Evolutionary conservation across 2,113 vertebrate genomes (phyloP).

Genomic region (Rhineura floridana): DNA sequence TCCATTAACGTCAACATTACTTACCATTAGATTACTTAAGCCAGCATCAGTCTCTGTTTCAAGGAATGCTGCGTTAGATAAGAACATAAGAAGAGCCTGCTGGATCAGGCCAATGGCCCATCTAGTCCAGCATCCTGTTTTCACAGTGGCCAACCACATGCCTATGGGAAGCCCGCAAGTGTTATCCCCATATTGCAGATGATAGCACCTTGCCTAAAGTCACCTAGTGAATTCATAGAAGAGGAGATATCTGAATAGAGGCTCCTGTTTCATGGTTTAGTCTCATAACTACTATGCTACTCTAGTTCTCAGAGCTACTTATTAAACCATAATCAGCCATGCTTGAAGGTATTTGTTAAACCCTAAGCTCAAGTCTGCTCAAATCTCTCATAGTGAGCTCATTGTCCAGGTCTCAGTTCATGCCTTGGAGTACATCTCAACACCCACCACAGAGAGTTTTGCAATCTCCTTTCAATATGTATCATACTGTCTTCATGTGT

Average conservation of each 20-base stretch:
- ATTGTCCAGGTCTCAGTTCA: slow-evolving; percentile 1
- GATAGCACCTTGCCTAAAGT: neutral
- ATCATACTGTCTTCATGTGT: slow-evolving; percentile 18
- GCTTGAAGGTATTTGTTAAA: slow-evolving; percentile 27
- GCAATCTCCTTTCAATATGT: neutral
- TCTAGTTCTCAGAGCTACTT: slow-evolving; percentile 11
- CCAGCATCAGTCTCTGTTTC: neutral
- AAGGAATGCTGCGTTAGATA: neutral
- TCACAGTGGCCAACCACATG: too few species aligned
- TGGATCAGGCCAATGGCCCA: too few species aligned
- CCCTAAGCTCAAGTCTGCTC: slow-evolving; percentile 22
- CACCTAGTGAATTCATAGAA: neutral
- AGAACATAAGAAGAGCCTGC: too few species aligned
- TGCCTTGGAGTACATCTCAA: neutral
- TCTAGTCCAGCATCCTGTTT: too few species aligned
- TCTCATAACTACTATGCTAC: neutral
- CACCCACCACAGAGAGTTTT: slow-evolving; percentile 8
- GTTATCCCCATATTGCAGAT: neutral
- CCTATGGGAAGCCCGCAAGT: too few species aligned
- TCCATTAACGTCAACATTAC: neutral
- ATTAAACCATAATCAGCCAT: slow-evolving; percentile 26
- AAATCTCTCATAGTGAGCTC: neutral
- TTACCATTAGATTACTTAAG: neutral
- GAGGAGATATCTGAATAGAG: neutral
- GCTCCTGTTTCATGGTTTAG: neutral